Base-by-base conservation (phyloP, 2,113 vertebrate genomes). In the Camelus dromedarius region DNA sequence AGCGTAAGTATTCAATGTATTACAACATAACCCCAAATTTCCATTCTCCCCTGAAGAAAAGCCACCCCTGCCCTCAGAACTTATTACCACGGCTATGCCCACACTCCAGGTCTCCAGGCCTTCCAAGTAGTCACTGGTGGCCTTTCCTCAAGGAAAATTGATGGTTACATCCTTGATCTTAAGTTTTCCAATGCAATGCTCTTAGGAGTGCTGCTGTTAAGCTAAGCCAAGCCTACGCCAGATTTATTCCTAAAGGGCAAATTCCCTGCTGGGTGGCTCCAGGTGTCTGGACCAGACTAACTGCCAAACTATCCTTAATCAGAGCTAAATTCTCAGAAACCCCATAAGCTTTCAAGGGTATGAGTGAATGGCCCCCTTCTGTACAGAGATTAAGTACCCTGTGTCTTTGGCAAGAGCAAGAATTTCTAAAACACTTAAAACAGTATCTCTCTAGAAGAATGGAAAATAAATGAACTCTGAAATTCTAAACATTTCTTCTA, bases 391-490 rank as follows among this genome's bases (percentile, higher is more conserved):
- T 76, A 77, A 79, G 54, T 54, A 93, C 18, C 56, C 75, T 75
- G 16, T 67, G 7, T 80, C 66, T 94, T 76, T 90, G 32, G 56
- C 75, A 95, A 95, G 50, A 69, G 15, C 9, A 67, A 91, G 26
- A 77, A 84, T n/a, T 92, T 93, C 79, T 7, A 82, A 89, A 93
- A 79, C n/a, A 89, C 54, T 42, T 79, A 81, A 46, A 67, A 84
- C 2, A 90, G 76, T 12, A 42, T 35, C 42, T 89, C 64, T 91
- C 58, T 76, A 72, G 48, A 38, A 92, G 42, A 92, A 96, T 90
- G 42, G 24, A 96, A 92, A 94, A 62, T 66, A 70, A 89, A 83
- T 54, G 30, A 89, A 64, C 83, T 83, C 50, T 92, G 22, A 87
- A 79, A 16, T 89, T 54, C 42, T 64, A 97, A 82, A 22, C 3